These are phyloP conservation scores for Poeciliopsis turneri DNA, from an alignment of 2,797 vertebrate species.

Conservation along the genomic window DNA sequence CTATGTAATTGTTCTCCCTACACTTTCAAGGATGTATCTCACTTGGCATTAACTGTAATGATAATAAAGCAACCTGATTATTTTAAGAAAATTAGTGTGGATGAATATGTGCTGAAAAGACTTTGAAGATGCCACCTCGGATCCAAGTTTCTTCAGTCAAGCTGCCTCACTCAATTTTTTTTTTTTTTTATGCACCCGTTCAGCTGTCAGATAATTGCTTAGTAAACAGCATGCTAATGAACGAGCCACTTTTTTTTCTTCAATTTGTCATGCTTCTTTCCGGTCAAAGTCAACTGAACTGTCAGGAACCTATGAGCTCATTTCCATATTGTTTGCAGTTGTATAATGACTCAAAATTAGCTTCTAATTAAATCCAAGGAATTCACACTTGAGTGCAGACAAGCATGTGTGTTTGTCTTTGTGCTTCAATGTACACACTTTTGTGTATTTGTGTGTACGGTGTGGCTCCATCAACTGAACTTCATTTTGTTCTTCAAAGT, in stretches of 20 bases:
- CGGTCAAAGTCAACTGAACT: slow-evolving; percentile 70
- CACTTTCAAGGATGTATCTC: not conserved
- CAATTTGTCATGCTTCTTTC: slow-evolving; percentile 52
- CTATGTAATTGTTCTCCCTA: not conserved
- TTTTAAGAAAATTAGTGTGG: not conserved
- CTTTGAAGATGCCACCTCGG: slow-evolving; percentile 24
- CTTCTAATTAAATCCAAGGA: slow-evolving; percentile 80
- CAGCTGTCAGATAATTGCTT: slow-evolving; percentile 54
- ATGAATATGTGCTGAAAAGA: slow-evolving; percentile 11
- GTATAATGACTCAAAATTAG: slow-evolving; percentile 81
- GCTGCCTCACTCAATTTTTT: slow-evolving; percentile 19
- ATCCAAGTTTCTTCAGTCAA: slow-evolving; percentile 19
- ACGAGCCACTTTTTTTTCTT: slow-evolving; percentile 34
- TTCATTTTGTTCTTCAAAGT: slow-evolving; percentile 70
- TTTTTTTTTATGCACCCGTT: slow-evolving; percentile 19
- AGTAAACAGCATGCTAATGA: slow-evolving; percentile 57
- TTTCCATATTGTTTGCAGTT: slow-evolving; percentile 81
- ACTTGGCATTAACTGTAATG: not conserved
- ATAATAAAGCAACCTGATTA: not conserved
- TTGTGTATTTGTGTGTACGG: slow-evolving; percentile 30
- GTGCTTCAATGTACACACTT: slow-evolving; percentile 33
- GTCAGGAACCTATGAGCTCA: slow-evolving; percentile 70
- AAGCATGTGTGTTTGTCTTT: slow-evolving; percentile 46
- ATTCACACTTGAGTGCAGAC: slow-evolving; percentile 77
- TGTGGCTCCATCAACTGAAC: slow-evolving; percentile 52